Conservation (phyloP, 2,797 vertebrate species). For the Mormyrops attenuatus region DNA sequence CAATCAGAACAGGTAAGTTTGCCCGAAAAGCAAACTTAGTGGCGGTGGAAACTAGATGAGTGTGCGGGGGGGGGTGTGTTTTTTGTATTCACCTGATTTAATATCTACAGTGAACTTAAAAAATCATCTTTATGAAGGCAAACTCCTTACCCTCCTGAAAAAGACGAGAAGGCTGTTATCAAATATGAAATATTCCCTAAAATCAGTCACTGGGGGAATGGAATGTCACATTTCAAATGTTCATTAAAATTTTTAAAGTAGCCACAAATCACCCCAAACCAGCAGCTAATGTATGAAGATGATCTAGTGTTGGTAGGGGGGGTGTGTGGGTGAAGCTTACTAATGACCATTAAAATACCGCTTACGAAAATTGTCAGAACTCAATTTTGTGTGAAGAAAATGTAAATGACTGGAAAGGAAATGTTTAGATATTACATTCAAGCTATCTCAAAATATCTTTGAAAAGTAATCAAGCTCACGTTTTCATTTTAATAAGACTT, state of each 20-base stretch:
- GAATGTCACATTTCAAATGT: neutral
- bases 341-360: neutral
- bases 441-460: neutral
- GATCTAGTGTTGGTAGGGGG: neutral
- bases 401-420: neutral
- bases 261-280: neutral
- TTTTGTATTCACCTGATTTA: neutral
- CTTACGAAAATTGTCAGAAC: neutral
- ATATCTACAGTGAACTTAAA: neutral
- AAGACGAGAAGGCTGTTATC: neutral
- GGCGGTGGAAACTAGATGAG: neutral
- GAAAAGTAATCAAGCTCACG: neutral
- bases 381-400: neutral
- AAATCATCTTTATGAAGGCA: neutral
- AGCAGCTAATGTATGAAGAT: neutral
- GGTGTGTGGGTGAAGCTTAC: neutral
- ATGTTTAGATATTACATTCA: neutral
- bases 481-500: slow-evolving; percentile 8
- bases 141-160: neutral
- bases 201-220: neutral
- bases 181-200: neutral
- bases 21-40: neutral
- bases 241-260: neutral
- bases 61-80: neutral
- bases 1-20: neutral